Conservation (phyloP, 2,113 vertebrate genomes). For the Corythoichthys intestinalis region DNA sequence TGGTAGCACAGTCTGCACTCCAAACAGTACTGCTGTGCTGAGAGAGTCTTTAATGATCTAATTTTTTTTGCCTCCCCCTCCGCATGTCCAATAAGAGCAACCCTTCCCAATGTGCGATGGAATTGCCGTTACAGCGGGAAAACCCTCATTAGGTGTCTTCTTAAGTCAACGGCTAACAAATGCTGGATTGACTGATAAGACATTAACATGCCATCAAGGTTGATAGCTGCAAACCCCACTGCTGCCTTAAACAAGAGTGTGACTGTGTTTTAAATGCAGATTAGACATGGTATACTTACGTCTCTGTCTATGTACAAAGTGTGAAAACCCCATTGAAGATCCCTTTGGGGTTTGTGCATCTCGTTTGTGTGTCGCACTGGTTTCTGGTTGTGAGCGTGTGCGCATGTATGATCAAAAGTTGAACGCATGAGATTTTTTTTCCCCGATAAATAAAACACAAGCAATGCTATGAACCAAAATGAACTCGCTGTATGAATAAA, state of each 20-base stretch:
- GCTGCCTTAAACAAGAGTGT: slow-evolving; percentile 31
- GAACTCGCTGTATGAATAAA: slow-evolving; percentile 66
- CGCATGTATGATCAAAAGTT: slow-evolving; percentile 65
- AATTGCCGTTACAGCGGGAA: slow-evolving; percentile 21
- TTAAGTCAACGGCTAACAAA: slow-evolving; percentile 4
- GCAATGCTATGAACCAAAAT: slow-evolving; percentile 49
- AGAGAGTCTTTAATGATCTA: slow-evolving; percentile 57
- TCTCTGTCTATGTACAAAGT: slow-evolving; percentile 43
- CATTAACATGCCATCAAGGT: slow-evolving; percentile 31
- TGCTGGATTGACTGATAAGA: slow-evolving; percentile 14
- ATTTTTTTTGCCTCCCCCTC: slow-evolving; percentile 30
- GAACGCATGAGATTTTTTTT: slow-evolving; percentile 46
- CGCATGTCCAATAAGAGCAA: slow-evolving; percentile 31
- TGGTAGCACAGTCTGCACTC: slow-evolving; percentile 64
- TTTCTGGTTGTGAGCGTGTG: slow-evolving; percentile 24
- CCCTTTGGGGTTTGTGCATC: slow-evolving; percentile 10
- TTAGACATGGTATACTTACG: slow-evolving; percentile 28
- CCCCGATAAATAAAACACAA: slow-evolving; percentile 66
- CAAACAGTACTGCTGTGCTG: slow-evolving; percentile 62
- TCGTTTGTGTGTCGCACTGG: slow-evolving; percentile 9
- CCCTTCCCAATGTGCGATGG: slow-evolving; percentile 30
- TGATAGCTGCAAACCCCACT: slow-evolving; percentile 14
- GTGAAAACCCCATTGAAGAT: slow-evolving; percentile 28
- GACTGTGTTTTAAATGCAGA: slow-evolving; percentile 38
- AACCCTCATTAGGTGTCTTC: slow-evolving; percentile 29